A percentile compares a stretch with the other conserved stretches of the same genome.
These are phyloP conservation scores for Catocala nupta DNA, from an alignment of 2,888 invertebrate species.

Conservation along the genomic window DNA sequence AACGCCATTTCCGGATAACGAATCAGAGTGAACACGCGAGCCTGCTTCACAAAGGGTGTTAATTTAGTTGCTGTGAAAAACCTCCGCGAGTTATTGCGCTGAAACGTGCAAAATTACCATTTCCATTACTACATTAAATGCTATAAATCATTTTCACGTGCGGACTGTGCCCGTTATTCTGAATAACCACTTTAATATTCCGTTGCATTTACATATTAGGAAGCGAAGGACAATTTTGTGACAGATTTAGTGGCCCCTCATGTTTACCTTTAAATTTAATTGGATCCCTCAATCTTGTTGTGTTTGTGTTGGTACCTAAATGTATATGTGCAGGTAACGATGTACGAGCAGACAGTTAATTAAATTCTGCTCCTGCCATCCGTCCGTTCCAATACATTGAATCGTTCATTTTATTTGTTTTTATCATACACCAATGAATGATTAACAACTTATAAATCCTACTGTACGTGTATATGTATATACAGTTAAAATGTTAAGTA, in stretches of 20 bases:
- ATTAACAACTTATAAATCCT: no score
- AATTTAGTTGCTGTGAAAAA: conserved; percentile 73
- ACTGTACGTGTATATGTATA: no score
- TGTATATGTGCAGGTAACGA: conserved; percentile 8
- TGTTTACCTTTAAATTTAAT: conserved; percentile 39
- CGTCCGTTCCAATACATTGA: no score
- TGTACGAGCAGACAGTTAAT: conserved; percentile 19
- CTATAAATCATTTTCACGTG: conserved; percentile 58
- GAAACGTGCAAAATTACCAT: conserved; percentile 65
- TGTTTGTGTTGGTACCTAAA: conserved; percentile 25
- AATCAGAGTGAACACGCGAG: conserved; percentile 73
- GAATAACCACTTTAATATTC: conserved; percentile 47
- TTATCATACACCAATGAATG: no score
- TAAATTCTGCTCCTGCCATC: conserved; percentile 12
- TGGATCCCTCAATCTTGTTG: conserved; percentile 29
- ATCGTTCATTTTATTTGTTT: no score
- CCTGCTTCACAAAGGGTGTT: conserved; percentile 70
- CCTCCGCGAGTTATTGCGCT: conserved; percentile 58
- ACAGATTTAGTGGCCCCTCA: conserved; percentile 37
- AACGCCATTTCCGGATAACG: conserved; percentile 76
- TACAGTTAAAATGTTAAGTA: no score
- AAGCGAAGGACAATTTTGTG: conserved; percentile 43
- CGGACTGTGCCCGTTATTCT: conserved; percentile 46
- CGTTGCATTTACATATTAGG: conserved; percentile 51
- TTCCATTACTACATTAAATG: conserved; percentile 60